These are phyloP conservation scores for Panagrolaimus sp. DNA, from an alignment of 1,140 invertebrate genomes.

Conservation along the genomic window DNA sequence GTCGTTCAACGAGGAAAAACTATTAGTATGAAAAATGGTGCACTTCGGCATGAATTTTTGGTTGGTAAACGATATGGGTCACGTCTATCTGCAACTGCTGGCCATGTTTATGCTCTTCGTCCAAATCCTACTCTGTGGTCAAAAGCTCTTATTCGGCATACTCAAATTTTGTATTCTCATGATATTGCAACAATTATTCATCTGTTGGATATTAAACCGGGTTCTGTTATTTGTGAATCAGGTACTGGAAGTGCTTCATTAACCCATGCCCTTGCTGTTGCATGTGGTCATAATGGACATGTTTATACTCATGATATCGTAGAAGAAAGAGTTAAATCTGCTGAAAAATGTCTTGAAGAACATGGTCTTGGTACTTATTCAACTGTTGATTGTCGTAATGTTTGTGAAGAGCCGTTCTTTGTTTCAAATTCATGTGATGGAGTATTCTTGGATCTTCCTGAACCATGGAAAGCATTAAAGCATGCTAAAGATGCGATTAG, in stretches of 20 bases:
- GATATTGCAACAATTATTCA: conserved; percentile 88
- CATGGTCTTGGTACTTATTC: conserved; percentile 80
- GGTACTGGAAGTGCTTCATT: conserved; percentile 74
- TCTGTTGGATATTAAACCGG: conserved; percentile 81
- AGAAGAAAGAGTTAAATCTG: conserved; percentile 73
- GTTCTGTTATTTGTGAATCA: conserved; percentile 80
- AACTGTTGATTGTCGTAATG: conserved; percentile 69
- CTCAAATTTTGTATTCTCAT: conserved; percentile 94
- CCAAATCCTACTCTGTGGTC: conserved; percentile 95
- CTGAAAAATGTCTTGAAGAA: conserved; percentile 73
- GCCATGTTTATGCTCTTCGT: conserved; percentile 82
- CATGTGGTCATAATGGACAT: conserved; percentile 79
- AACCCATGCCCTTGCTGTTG: conserved; percentile 75
- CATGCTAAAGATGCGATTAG: conserved; percentile 67
- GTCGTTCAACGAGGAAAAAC: conserved; percentile 72
- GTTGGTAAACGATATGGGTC: conserved; percentile 76
- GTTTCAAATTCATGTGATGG: conserved; percentile 72
- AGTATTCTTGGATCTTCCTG: conserved; percentile 90
- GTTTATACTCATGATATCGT: conserved; percentile 97
- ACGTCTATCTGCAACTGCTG: conserved; percentile 71
- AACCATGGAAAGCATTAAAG: conserved; percentile 83
- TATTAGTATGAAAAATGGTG: conserved; percentile 87
- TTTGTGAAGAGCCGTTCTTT: conserved; percentile 74
- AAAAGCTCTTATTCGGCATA: conserved; percentile 81
- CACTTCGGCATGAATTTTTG: conserved; percentile 76